phyloP scores from a whole-genome alignment of 2,113 vertebrate genomes.

The Ovis canadensis region DNA sequence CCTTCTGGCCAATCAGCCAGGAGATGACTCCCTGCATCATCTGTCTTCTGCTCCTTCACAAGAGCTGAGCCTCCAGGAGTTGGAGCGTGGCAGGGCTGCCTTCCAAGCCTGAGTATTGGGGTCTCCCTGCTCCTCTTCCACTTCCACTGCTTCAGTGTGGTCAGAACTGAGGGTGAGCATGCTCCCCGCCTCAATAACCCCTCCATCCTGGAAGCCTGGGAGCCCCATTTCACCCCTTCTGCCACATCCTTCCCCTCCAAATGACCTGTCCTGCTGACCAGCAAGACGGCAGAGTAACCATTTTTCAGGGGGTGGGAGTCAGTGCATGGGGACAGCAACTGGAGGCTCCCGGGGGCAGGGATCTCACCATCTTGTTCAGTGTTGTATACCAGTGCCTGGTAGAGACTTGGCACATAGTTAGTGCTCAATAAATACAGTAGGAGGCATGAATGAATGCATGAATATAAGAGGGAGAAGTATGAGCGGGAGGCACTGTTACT shows the following conservation, averaged over 20 bases:
- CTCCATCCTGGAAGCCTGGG: not conserved
- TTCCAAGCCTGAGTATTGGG: slow-evolving; percentile 19
- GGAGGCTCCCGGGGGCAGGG: not conserved
- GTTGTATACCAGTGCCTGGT: not conserved
- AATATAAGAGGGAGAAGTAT: not conserved
- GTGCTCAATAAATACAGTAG: not conserved
- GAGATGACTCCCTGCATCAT: not conserved
- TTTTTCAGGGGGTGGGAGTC: not conserved
- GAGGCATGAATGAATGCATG: not conserved
- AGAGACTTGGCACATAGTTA: not conserved
- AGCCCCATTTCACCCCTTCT: not conserved
- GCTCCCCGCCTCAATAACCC: not conserved
- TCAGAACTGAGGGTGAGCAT: not conserved
- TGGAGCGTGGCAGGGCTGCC: not conserved
- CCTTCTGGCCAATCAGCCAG: not conserved
- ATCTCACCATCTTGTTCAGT: not conserved
- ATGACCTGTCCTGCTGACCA: not conserved
- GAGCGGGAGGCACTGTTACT: not conserved
- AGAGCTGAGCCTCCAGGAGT: slow-evolving; percentile 11
- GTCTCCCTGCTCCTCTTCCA: not conserved
- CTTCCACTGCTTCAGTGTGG: not conserved
- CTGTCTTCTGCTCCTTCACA: not conserved
- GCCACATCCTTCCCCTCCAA: not conserved
- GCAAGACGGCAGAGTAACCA: not conserved
- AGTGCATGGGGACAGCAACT: not conserved